Evolutionary conservation across 2,888 invertebrate species (phyloP).

Genomic region (Philonicus albiceps): DNA sequence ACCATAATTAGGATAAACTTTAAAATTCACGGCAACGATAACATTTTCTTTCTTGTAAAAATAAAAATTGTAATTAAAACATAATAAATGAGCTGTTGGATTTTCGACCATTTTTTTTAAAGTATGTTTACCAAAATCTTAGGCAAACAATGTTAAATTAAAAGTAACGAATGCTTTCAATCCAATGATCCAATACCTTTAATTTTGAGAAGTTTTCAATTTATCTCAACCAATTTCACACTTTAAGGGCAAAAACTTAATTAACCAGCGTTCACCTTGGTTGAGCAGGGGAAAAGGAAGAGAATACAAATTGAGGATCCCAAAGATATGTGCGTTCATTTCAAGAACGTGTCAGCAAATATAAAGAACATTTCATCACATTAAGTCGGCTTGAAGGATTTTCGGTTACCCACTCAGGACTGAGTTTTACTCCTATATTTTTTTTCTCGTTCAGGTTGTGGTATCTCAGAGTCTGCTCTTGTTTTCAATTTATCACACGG

Average conservation of each 20-base stretch:
- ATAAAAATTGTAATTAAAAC: no score
- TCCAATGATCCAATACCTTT: not conserved
- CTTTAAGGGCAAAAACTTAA: not conserved
- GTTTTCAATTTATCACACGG: not conserved
- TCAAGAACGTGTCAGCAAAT: slow-evolving; percentile 12
- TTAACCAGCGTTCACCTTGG: not conserved
- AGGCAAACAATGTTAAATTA: no score
- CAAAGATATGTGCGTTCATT: not conserved
- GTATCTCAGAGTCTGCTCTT: not conserved
- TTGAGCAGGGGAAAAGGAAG: not conserved
- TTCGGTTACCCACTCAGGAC: not conserved
- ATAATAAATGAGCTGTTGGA: no score
- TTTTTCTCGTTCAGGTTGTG: not conserved
- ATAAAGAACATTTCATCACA: not conserved
- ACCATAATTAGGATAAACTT: no score
- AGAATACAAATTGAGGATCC: not conserved
- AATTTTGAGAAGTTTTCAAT: not conserved
- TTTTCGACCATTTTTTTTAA: no score
- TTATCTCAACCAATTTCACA: not conserved
- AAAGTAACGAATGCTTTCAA: not conserved
- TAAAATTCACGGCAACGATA: no score
- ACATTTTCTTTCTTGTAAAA: no score
- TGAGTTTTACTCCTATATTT: no score
- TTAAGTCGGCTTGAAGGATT: slow-evolving; percentile 2
- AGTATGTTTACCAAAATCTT: no score